Evolutionary conservation across 2,888 invertebrate genomes (phyloP).

Genomic region (Tricholauxania praeusta): DNA sequence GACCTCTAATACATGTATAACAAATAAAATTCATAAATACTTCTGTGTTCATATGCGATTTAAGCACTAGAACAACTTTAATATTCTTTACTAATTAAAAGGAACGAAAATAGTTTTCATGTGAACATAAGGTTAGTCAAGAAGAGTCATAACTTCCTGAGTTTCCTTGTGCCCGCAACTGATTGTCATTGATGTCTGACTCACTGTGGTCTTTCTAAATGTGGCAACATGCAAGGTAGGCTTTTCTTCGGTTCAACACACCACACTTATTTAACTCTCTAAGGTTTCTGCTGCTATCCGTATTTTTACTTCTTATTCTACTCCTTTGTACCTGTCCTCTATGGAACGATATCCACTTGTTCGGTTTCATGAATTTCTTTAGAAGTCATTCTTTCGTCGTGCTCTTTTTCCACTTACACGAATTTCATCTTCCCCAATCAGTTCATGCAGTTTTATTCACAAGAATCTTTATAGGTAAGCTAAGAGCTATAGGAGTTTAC

Average conservation of each 20-base stretch:
- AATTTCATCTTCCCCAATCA: slow-evolving; percentile 13
- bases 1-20: no score
- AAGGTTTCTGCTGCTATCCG: not conserved
- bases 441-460: not conserved
- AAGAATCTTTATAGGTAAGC: slow-evolving; percentile 18
- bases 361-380: slow-evolving; percentile 20
- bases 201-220: slow-evolving; percentile 7
- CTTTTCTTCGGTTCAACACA: not conserved
- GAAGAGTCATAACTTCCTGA: no score
- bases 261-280: not conserved
- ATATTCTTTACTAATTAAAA: no score
- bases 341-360: not conserved
- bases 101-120: no score
- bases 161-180: no score
- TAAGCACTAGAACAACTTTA: no score
- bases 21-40: no score
- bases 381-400: not conserved
- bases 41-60: no score
- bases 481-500: slow-evolving; percentile 4
- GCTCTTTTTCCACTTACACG: not conserved
- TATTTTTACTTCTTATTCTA: not conserved
- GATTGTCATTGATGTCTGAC: no score
- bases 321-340: slow-evolving; percentile 19
- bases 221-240: slow-evolving; percentile 28
- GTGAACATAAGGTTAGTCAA: no score